These are phyloP conservation scores for Allacma fusca DNA, from an alignment of 2,888 invertebrate genomes.

Conservation along the genomic window DNA sequence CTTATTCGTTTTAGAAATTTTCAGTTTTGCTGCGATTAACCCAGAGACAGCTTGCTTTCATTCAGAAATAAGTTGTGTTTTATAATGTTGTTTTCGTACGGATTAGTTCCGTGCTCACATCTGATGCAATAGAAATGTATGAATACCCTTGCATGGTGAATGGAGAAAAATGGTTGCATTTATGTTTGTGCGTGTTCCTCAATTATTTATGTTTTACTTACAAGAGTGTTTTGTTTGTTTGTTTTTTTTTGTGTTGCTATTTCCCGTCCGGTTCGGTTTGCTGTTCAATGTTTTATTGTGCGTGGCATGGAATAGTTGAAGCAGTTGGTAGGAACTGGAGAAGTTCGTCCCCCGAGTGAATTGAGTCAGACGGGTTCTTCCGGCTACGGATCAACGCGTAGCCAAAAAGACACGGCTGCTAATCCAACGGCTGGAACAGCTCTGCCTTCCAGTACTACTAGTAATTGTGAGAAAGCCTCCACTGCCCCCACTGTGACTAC, in stretches of 20 bases:
- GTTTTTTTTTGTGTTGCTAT: conserved; percentile 42
- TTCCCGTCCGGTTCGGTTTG: not conserved
- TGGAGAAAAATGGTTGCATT: not conserved
- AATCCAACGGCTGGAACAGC: conserved; percentile 37
- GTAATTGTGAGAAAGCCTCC: not conserved
- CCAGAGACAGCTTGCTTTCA: too few species aligned
- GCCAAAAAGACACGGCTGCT: conserved; percentile 62
- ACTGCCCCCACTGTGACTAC: not conserved
- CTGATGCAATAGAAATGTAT: too few species aligned
- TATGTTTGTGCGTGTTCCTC: not conserved
- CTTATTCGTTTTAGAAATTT: too few species aligned
- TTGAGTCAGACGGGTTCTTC: conserved; percentile 66
- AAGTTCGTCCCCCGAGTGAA: conserved; percentile 64
- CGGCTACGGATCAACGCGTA: conserved; percentile 68
- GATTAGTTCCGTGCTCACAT: too few species aligned
- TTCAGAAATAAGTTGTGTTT: too few species aligned
- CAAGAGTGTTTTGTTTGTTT: conserved; percentile 45
- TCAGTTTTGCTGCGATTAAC: too few species aligned
- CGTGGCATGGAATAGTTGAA: conserved; percentile 19
- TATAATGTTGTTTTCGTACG: too few species aligned
- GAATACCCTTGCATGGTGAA: too few species aligned
- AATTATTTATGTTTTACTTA: conserved; percentile 48
- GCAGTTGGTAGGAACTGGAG: conserved; percentile 46
- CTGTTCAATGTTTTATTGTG: not conserved
- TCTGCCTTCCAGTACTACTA: conserved; percentile 9